Evolutionary conservation across 2,888 invertebrate genomes (phyloP).

Genomic region (Papilio gigon): DNA sequence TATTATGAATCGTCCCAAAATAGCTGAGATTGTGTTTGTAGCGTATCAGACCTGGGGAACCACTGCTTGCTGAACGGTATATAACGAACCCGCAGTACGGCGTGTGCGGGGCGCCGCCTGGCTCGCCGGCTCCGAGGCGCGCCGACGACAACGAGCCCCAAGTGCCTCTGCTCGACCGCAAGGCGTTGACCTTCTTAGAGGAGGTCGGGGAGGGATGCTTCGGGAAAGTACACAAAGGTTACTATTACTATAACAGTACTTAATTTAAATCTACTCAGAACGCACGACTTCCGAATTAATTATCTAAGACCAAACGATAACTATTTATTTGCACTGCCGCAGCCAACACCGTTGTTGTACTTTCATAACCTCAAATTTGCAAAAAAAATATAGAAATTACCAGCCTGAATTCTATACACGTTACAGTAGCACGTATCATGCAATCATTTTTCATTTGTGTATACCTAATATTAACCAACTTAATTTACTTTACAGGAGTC

Average conservation of each 20-base stretch:
- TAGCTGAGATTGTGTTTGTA: constrained; percentile 60
- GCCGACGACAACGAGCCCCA: constrained; percentile 64
- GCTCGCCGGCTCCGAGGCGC: constrained; percentile 50
- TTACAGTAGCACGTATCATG: too few relatives aligned
- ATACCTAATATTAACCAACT: too few relatives aligned
- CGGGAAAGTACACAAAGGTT: constrained; percentile 94
- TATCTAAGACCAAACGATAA: too few relatives aligned
- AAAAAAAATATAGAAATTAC: too few relatives aligned
- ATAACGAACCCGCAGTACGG: constrained; percentile 90
- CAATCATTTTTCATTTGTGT: too few relatives aligned
- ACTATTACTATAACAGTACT: constrained; percentile 31
- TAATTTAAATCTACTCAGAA: too few relatives aligned
- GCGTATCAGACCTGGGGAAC: constrained; percentile 82
- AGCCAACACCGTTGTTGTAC: too few relatives aligned
- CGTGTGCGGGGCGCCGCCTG: constrained; percentile 66
- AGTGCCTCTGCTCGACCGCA: constrained; percentile 85
- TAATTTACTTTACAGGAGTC: constrained; percentile 57
- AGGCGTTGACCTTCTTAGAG: constrained; percentile 86
- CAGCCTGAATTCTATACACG: too few relatives aligned
- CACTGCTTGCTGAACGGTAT: constrained; percentile 87
- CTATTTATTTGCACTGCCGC: too few relatives aligned
- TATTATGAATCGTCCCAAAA: constrained; percentile 18
- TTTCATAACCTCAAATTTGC: too few relatives aligned
- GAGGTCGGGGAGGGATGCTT: constrained; percentile 95
- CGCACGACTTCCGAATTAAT: too few relatives aligned